phyloP scores from a whole-genome alignment of 2,113 vertebrate species.

The Eptatretus burgeri region DNA sequence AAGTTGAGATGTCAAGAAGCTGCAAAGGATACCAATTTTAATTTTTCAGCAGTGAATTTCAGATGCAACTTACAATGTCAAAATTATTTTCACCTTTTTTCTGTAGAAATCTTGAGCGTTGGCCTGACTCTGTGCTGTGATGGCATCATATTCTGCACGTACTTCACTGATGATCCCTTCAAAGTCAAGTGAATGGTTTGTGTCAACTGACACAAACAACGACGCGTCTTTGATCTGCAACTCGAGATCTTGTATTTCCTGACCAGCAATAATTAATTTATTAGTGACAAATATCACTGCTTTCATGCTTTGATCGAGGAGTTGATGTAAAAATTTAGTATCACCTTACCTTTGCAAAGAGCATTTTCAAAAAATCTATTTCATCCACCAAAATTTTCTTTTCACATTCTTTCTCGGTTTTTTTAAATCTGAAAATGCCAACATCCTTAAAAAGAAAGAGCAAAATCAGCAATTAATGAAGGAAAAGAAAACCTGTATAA shows the following conservation, averaged over 20 bases:
- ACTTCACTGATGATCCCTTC: conserved; percentile 40
- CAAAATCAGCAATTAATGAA: no score
- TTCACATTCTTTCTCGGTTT: no score
- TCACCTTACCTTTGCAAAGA: no score
- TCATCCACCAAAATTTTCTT: no score
- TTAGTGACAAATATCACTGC: no score
- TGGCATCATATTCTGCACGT: conserved; percentile 46
- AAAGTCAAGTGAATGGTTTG: conserved; percentile 41
- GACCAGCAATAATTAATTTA: background rate
- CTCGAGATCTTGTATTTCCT: conserved; percentile 54
- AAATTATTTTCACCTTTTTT: conserved; percentile 23
- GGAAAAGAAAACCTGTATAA: no score
- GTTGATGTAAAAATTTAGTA: no score
- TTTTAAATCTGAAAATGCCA: no score
- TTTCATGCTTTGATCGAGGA: no score
- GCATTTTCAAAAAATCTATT: no score
- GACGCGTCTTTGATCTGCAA: conserved; percentile 43
- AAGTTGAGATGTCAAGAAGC: background rate
- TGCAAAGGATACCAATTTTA: background rate
- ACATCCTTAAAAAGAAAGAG: no score
- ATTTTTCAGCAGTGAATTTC: background rate
- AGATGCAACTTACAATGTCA: background rate
- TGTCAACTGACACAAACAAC: conserved; percentile 53
- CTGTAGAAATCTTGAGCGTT: conserved; percentile 62
- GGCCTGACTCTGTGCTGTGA: conserved; percentile 30